Evolutionary conservation across 2,797 vertebrate species (phyloP), one percentile per base, ranked within the genome.

Genomic region (Leptatherina wallacei): DNA sequence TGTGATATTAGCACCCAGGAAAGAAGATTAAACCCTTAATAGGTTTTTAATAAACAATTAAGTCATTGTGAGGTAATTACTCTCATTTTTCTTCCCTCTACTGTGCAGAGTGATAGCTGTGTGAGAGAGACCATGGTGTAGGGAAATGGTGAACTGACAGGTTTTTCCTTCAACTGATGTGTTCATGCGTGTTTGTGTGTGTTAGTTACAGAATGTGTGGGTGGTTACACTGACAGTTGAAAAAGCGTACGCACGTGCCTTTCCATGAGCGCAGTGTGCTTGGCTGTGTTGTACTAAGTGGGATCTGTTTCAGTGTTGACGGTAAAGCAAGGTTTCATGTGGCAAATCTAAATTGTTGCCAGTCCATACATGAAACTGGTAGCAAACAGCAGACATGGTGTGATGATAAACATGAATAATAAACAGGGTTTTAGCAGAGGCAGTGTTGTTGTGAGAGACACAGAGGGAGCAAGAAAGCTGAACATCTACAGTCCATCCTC

Each of bases 331-430:
- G 81, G 83, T 88, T 90, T 90, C 81, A 81, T 87, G 84, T 85
- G 72, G 84, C 85, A 83, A 57, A 79, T 84, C 85, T 63, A 80
- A 86, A 91, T 85, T 80, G 87, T 87, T 90, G 90, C 88, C 88
- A 88, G 86, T 89, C 80, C 88, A 83, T 86, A 88, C 82, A 85
- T 88, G 88, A 89, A 86, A 77, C 85, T 87, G 88, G 79, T 82
- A 75, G 88, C 89, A 93, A 91, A 92, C 90, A 90, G 85, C 69
- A 66, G 82, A 88, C 72, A 35, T 77, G 85, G 86, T 88, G 90
- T 90, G 86, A 92, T 87, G 85, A 86, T 90, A 91, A 93, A 92
- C 88, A 92, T 84, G 85, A 91, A 88, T 88, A 91, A 85, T 82
- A 91, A 89, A 89, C 77, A 88, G 77, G 59, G n/a, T 77, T 71